Evolutionary conservation across 2,888 invertebrate species (phyloP).

Genomic region (Cabera pusaria): DNA sequence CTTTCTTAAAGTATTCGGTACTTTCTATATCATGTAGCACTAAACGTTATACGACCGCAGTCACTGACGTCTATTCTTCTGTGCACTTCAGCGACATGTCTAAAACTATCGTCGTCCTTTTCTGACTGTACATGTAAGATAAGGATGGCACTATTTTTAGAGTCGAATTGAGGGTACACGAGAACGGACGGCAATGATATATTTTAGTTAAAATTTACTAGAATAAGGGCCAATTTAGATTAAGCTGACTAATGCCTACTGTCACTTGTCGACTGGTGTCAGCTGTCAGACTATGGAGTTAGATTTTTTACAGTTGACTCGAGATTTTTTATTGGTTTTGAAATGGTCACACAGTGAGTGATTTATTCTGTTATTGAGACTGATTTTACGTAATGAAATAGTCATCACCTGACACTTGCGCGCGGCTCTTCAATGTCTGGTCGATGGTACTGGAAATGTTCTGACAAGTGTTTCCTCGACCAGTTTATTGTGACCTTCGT

Average conservation of each 20-base stretch:
- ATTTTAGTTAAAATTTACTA: slow-evolving; percentile 74
- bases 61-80: no score
- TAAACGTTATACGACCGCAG: slow-evolving; percentile 27
- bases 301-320: slow-evolving; percentile 33
- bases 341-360: slow-evolving; percentile 26
- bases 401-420: slow-evolving; percentile 53
- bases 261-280: slow-evolving; percentile 47
- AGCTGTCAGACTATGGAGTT: slow-evolving; percentile 36
- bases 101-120: no score
- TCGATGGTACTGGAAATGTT: no score
- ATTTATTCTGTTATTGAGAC: slow-evolving; percentile 73
- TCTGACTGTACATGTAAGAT: no score
- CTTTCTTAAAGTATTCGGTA: slow-evolving; percentile 1
- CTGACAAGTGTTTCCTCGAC: no score
- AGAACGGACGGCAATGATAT: no score
- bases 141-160: no score
- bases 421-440: slow-evolving; percentile 38
- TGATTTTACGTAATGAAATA: slow-evolving; percentile 77
- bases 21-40: slow-evolving; percentile 6
- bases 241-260: slow-evolving; percentile 57
- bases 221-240: slow-evolving; percentile 54
- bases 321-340: slow-evolving; percentile 18
- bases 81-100: no score
- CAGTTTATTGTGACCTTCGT: no score
- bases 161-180: no score